Conservation (phyloP, 2,797 vertebrate species). For the Philypnodon macrostomus region DNA sequence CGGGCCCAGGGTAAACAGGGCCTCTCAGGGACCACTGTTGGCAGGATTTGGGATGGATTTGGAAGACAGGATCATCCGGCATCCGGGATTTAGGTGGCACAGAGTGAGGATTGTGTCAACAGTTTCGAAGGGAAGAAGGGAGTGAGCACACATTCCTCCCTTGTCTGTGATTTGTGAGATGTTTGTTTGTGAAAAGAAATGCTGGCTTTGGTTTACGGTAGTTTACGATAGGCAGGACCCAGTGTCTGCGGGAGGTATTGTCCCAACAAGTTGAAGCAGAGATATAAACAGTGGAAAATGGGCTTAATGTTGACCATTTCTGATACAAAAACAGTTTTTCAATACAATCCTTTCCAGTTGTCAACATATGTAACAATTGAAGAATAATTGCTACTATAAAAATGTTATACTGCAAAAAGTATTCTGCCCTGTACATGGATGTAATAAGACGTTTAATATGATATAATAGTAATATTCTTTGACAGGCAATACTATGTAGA, state of each 20-base stretch:
- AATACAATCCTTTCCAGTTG: neutral
- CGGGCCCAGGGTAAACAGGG: constrained; percentile 65
- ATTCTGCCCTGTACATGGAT: no score
- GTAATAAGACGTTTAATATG: no score
- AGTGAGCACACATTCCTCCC: constrained; percentile 40
- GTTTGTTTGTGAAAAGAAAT: constrained; percentile 50
- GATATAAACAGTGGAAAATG: constrained; percentile 8
- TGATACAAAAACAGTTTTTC: neutral
- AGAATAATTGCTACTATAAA: no score
- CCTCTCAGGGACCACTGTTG: constrained; percentile 71
- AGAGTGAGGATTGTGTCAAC: constrained; percentile 67
- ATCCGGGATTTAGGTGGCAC: constrained; percentile 72
- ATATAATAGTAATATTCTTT: no score
- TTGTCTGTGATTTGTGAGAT: constrained; percentile 36
- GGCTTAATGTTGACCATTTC: neutral
- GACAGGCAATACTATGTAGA: no score
- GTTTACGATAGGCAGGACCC: neutral
- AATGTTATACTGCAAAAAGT: no score
- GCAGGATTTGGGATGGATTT: constrained; percentile 73
- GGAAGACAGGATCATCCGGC: constrained; percentile 69
- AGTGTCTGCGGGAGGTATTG: constrained; percentile 3
- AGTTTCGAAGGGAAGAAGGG: constrained; percentile 49
- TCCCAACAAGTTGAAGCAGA: neutral
- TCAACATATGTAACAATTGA: neutral
- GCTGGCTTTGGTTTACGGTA: constrained; percentile 17